phyloP scores from a whole-genome alignment of 2,888 invertebrate species.

The Minunthozetes semirufus region DNA sequence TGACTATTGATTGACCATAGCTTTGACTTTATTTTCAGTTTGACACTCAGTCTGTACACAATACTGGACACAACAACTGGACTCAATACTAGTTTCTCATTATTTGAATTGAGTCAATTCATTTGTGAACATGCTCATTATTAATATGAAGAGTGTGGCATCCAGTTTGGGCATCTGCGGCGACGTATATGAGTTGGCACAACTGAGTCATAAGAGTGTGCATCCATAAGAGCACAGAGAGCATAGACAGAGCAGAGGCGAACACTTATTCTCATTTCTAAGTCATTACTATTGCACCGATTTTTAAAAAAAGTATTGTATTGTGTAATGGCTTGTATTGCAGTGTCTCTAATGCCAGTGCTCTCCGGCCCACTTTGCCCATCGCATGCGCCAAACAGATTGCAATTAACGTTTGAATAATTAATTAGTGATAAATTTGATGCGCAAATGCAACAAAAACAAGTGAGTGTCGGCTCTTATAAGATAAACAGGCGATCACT shows the following conservation, averaged over 20 bases:
- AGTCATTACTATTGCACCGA: slow-evolving; percentile 17
- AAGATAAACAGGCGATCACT: slow-evolving; percentile 26
- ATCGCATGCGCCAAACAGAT: slow-evolving; percentile 26
- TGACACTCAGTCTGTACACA: too few relatives aligned
- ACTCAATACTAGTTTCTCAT: too few relatives aligned
- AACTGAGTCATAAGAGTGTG: background rate
- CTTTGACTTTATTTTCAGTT: too few relatives aligned
- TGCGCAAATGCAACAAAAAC: slow-evolving; percentile 21
- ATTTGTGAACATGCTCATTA: too few relatives aligned
- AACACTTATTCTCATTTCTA: slow-evolving; percentile 3
- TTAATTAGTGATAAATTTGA: slow-evolving; percentile 24
- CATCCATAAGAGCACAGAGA: background rate
- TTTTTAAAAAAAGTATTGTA: slow-evolving; percentile 26
- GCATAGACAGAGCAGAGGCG: background rate
- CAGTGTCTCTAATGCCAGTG: background rate
- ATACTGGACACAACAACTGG: too few relatives aligned
- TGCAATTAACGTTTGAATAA: slow-evolving; percentile 31
- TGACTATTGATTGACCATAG: too few relatives aligned
- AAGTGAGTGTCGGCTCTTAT: slow-evolving; percentile 11
- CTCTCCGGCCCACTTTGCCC: background rate
- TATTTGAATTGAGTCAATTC: too few relatives aligned
- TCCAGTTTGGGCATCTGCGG: background rate
- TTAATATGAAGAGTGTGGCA: too few relatives aligned
- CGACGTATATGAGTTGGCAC: too few relatives aligned
- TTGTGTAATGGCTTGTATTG: slow-evolving; percentile 1